Evolutionary conservation across 2,888 invertebrate genomes (phyloP).

Genomic region (Sinodicranocentrus sp.): DNA sequence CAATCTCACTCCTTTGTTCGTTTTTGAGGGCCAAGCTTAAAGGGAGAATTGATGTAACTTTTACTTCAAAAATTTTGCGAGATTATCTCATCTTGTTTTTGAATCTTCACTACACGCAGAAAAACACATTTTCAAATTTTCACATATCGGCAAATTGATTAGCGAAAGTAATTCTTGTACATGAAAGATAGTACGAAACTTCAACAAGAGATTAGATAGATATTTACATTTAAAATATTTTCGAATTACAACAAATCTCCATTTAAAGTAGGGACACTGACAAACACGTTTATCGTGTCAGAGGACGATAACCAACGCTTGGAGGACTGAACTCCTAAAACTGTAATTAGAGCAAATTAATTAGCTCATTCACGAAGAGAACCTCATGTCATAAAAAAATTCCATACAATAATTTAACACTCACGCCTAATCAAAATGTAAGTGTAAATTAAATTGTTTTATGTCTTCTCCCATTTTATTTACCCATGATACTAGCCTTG

Average conservation of each 20-base stretch:
- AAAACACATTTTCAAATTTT: not conserved
- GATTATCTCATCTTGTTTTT: not conserved
- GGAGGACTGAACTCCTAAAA: slow-evolving; percentile 34
- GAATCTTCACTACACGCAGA: not conserved
- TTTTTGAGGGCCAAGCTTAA: not conserved
- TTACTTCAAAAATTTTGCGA: not conserved
- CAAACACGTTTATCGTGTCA: no score
- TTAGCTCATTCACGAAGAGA: slow-evolving; percentile 22
- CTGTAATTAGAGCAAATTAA: slow-evolving; percentile 41
- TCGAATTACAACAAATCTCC: not conserved
- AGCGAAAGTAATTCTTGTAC: not conserved
- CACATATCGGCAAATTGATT: not conserved
- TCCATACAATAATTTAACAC: not conserved
- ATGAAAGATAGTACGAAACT: not conserved
- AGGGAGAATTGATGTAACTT: not conserved
- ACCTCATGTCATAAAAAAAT: not conserved
- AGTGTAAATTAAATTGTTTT: not conserved
- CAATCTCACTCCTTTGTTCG: no score
- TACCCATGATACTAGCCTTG: not conserved
- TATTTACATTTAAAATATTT: not conserved
- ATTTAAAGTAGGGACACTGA: not conserved
- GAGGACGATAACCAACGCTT: no score
- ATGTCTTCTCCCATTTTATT: not conserved
- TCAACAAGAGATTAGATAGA: not conserved
- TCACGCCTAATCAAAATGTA: not conserved